Percentiles rank a stretch among this genome's conserved stretches.
Conservation (phyloP, 2,888 invertebrate genomes). For the Sesia bembeciformis region DNA sequence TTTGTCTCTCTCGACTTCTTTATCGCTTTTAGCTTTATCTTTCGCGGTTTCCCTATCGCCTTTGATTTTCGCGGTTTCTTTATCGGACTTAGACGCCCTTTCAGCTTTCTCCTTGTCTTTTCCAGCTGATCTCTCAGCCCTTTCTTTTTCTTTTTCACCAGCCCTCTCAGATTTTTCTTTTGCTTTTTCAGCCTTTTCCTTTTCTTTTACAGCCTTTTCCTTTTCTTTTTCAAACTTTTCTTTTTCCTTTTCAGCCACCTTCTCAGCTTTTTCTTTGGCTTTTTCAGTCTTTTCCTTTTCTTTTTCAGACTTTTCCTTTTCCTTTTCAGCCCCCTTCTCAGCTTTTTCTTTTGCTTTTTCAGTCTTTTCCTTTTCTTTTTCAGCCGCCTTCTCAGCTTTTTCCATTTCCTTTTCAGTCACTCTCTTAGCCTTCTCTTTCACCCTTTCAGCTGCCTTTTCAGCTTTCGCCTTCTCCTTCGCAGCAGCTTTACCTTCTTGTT, state of each 20-base stretch:
- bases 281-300: slow-evolving; percentile 3
- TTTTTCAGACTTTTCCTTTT: slow-evolving; percentile 10
- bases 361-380: slow-evolving; percentile 9
- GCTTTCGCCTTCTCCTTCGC: not conserved
- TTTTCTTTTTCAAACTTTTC: slow-evolving; percentile 9
- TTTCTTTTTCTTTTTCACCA: slow-evolving; percentile 2
- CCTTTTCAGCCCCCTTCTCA: slow-evolving; percentile 3
- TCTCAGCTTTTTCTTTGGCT: slow-evolving; percentile 7
- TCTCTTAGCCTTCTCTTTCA: slow-evolving; percentile 1
- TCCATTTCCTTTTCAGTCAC: slow-evolving; percentile 4
- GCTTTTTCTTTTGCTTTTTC: slow-evolving; percentile 6
- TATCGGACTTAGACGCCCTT: not conserved
- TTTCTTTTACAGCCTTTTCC: slow-evolving; percentile 8
- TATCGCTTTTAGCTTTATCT: not conserved
- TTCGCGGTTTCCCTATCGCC: not conserved
- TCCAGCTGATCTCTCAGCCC: not conserved
- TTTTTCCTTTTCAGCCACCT: slow-evolving; percentile 6
- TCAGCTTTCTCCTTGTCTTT: not conserved
- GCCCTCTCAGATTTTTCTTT: slow-evolving; percentile 5
- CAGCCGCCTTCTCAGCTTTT: slow-evolving; percentile 5
- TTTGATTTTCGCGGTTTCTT: not conserved
- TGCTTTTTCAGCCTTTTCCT: slow-evolving; percentile 2
- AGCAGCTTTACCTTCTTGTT: not conserved
- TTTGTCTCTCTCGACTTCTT: not conserved
- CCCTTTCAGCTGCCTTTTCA: slow-evolving; percentile 6